Conservation (phyloP, 2,113 vertebrate genomes). For the Amblyornis subalaris region DNA sequence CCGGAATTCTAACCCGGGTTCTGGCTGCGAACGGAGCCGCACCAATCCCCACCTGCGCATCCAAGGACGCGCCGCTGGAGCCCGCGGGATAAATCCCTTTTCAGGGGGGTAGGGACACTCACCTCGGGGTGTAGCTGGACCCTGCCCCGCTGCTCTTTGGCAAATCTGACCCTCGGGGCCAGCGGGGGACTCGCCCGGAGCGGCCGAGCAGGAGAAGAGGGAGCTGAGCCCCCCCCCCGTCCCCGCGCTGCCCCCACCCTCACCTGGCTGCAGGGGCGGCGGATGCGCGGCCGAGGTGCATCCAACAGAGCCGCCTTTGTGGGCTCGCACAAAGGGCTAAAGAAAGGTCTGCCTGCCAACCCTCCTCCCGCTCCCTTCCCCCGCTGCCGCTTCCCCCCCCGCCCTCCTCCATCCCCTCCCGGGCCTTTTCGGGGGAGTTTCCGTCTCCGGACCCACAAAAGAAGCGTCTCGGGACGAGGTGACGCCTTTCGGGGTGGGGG, state of each 20-base stretch:
- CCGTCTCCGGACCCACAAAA: background rate
- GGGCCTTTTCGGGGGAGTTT: background rate
- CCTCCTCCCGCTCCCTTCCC: background rate
- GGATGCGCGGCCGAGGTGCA: background rate
- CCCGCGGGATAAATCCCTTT: background rate
- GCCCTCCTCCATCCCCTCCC: background rate
- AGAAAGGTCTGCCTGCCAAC: slow-evolving; percentile 32
- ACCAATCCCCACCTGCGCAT: background rate
- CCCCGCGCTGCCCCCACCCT: background rate
- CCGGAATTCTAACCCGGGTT: fast-evolving
- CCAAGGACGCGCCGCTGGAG: background rate
- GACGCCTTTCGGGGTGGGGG: fast-evolving
- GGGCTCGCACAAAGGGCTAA: slow-evolving; percentile 49
- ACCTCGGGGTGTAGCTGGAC: background rate
- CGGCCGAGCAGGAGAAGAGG: background rate
- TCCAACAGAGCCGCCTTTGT: slow-evolving; percentile 53
- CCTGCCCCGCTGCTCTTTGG: background rate
- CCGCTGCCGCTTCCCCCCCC: background rate
- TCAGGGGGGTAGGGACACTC: background rate
- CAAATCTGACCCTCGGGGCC: background rate
- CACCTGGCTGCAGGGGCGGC: slow-evolving; percentile 15
- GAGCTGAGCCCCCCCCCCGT: fast-evolving
- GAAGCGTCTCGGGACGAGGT: background rate
- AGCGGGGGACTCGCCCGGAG: fast-evolving
- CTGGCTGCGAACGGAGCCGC: background rate